Base-by-base conservation (phyloP, 2,797 vertebrate species). In the Pangasius larnaudii region DNA sequence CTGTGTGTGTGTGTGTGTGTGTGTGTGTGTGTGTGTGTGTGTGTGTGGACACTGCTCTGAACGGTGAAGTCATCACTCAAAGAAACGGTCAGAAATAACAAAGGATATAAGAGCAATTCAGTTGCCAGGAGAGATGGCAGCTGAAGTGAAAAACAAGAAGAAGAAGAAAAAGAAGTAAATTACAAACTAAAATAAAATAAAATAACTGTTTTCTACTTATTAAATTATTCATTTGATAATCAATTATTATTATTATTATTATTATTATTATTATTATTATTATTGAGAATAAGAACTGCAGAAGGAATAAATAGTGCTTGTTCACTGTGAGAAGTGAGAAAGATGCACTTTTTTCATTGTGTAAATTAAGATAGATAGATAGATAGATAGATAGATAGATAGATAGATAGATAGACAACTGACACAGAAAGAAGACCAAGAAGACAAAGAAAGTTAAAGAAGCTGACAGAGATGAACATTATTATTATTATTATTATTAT, bases 71-170 rank as follows among this genome's bases (percentile, higher is more conserved):
- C 77, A 75, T 87, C 69, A n/a, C 85, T 90, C 69, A 87, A 74
- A 80, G 79, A 90, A 78, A 78, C 3, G n/a, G 39, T 46, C 78
- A 63, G 9, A 46, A 88, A 88, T 82, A 56, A 85, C 65, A 72
- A 90, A 36, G 61, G 36, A 78, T n/a, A 78, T 19, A 16, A 78
- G 51, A 79, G n/a, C 7, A 56, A 56, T 77, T 79, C 51, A 36
- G n/a, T 75, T 79, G 51, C 77, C 77, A 79, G n/a, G n/a, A 78
- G 49, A 78, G 49, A 78, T 1, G 13, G 49, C 75, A 33, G 27
- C 49, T 30, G 18, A 30, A 79, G 24, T 79, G 51, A 89, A 61
- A 77, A 72, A n/a, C 51, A 5, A 19, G 27, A 59, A 39, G 16
- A 65, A 22, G n/a, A 2, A 86, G 33, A 46, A 46, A 46, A 46